Conservation (phyloP, 2,888 invertebrate genomes). For the Drosophila kambysellisi region DNA sequence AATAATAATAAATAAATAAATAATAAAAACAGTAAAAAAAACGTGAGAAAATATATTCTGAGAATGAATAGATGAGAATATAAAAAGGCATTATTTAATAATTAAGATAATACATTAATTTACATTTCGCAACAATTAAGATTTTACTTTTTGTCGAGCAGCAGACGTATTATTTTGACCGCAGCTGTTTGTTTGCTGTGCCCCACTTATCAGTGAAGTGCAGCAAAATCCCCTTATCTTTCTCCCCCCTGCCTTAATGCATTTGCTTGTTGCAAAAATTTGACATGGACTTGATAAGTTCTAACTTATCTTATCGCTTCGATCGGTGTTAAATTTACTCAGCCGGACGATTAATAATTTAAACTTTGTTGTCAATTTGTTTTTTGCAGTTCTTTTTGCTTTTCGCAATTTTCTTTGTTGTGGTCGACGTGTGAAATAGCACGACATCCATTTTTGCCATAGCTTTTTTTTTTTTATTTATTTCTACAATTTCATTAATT, state of each 20-base stretch:
- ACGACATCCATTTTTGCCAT: conserved; percentile 47
- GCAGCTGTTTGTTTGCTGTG: background rate
- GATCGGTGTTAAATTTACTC: conserved; percentile 22
- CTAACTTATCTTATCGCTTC: conserved; percentile 69
- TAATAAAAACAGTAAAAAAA: background rate
- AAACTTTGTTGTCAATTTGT: conserved; percentile 1
- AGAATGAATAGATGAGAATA: background rate
- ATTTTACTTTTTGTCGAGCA: background rate
- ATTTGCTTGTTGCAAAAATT: conserved; percentile 11
- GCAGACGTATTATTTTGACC: background rate
- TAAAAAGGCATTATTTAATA: background rate
- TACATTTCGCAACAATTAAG: background rate
- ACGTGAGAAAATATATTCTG: too few species aligned
- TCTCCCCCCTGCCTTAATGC: conserved; percentile 16
- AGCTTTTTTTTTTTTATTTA: background rate
- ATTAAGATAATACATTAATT: background rate
- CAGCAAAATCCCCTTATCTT: background rate
- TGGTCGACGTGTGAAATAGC: conserved; percentile 66
- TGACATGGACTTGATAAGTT: conserved; percentile 4
- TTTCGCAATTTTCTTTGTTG: conserved; percentile 30
- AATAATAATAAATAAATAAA: too few species aligned
- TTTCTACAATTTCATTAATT: conserved; percentile 14
- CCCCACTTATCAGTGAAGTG: background rate
- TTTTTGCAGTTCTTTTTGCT: conserved; percentile 18
- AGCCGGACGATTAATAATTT: conserved; percentile 38